Evolutionary conservation across 2,888 invertebrate genomes (phyloP).

Genomic region (Macrophya alboannulata): DNA sequence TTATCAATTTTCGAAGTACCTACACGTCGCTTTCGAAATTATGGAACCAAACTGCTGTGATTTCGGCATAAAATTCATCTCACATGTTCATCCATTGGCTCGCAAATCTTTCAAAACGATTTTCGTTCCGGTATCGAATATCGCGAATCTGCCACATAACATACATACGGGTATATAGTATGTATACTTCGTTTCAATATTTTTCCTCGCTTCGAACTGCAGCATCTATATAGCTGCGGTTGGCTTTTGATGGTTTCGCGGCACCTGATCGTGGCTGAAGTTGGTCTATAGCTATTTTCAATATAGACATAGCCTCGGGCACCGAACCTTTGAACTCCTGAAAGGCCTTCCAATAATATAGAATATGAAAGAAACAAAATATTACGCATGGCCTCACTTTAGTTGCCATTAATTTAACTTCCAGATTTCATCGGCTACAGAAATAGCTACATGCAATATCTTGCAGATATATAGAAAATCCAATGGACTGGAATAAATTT

Average conservation of each 20-base stretch:
- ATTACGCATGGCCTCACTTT: not conserved
- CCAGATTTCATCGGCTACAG: not conserved
- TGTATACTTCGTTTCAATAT: constrained; percentile 5
- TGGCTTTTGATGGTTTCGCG: constrained; percentile 17
- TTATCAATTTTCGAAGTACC: not conserved
- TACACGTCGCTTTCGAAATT: not conserved
- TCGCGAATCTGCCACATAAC: not conserved
- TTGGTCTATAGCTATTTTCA: constrained; percentile 5
- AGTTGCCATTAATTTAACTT: constrained; percentile 21
- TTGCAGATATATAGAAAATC: not conserved
- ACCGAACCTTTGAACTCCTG: constrained; percentile 7
- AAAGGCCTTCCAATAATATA: constrained; percentile 25
- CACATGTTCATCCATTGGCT: too few relatives aligned
- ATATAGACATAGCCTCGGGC: constrained; percentile 26
- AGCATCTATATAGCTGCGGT: constrained; percentile 3
- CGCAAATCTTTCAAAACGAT: too few relatives aligned
- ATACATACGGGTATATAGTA: not conserved
- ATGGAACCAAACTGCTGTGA: not conserved
- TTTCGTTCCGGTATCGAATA: not conserved
- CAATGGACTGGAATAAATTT: not conserved
- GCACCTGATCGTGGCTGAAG: constrained; percentile 11
- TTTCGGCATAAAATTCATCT: not conserved
- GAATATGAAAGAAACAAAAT: constrained; percentile 28
- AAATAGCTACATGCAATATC: not conserved
- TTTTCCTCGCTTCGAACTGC: not conserved